These are phyloP conservation scores for Nephotettix cincticeps DNA, from an alignment of 1,140 invertebrate species.

Conservation along the genomic window DNA sequence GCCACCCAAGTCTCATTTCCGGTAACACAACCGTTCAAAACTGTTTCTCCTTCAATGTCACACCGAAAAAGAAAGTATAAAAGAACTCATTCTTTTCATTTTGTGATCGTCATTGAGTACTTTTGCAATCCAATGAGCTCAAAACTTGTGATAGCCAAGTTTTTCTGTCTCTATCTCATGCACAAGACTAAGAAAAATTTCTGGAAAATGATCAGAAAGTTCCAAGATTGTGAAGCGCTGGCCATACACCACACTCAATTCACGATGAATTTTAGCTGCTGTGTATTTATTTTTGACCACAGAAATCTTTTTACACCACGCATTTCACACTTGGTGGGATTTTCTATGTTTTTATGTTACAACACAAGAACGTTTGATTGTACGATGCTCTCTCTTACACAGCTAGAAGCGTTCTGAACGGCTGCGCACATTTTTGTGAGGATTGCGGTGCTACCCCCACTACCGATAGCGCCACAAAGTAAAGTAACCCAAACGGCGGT, in stretches of 20 bases:
- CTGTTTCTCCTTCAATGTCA: conserved; percentile 26
- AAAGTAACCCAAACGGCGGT: too few relatives aligned
- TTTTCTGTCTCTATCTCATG: conserved; percentile 26
- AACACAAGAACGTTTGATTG: neutral
- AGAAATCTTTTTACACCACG: conserved; percentile 9
- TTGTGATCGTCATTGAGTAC: conserved; percentile 36
- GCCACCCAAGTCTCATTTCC: too few relatives aligned
- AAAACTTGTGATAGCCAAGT: conserved; percentile 29
- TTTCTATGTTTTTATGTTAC: neutral
- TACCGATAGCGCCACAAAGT: neutral
- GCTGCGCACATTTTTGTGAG: neutral
- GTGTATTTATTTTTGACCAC: neutral
- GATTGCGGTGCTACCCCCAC: neutral
- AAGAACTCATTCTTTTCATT: conserved; percentile 18
- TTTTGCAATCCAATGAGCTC: conserved; percentile 36
- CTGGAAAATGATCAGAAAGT: conserved; percentile 15
- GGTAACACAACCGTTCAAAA: conserved; percentile 36
- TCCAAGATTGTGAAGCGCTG: conserved; percentile 18
- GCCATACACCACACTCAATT: too few relatives aligned
- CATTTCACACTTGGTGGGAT: neutral
- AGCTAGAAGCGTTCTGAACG: too few relatives aligned
- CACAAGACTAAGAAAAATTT: conserved; percentile 6
- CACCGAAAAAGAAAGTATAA: conserved; percentile 27
- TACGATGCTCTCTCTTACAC: too few relatives aligned
- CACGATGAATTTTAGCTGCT: too few relatives aligned